Evolutionary conservation across 2,113 vertebrate genomes (phyloP).

Genomic region (Protobothrops mucrosquamatus): DNA sequence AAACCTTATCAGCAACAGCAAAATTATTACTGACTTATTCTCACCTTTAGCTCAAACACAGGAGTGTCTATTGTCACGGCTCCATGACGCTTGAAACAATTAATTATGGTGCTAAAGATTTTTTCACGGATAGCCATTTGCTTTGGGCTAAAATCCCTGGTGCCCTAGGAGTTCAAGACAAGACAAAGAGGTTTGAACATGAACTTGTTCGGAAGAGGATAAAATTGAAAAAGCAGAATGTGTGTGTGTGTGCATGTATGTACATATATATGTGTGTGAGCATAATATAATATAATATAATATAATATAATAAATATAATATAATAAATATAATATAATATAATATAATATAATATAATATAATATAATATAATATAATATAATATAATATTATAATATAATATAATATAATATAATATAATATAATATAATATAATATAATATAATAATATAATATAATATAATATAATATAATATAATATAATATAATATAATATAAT

Average conservation of each 20-base stretch:
- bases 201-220: not conserved
- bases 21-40: not conserved
- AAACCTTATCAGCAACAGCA: not conserved
- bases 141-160: conserved; percentile 87
- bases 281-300: no score
- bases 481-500: no score
- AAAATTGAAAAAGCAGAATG: not conserved
- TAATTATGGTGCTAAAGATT: conserved; percentile 80
- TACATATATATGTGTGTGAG: not conserved
- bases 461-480: no score
- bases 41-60: conserved; percentile 90
- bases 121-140: conserved; percentile 88
- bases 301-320: no score
- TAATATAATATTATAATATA: no score
- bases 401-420: no score
- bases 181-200: conserved; percentile 9
- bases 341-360: no score
- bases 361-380: no score
- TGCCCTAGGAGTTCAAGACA: conserved; percentile 75
- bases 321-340: no score
- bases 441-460: no score
- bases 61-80: conserved; percentile 93
- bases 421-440: no score
- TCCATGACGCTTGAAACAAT: conserved; percentile 92
- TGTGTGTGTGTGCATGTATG: no score